A percentile compares a stretch with the other conserved stretches of the same genome.
Evolutionary conservation across 1,140 invertebrate genomes (phyloP).

Genomic region (Bicyclus anynana): DNA sequence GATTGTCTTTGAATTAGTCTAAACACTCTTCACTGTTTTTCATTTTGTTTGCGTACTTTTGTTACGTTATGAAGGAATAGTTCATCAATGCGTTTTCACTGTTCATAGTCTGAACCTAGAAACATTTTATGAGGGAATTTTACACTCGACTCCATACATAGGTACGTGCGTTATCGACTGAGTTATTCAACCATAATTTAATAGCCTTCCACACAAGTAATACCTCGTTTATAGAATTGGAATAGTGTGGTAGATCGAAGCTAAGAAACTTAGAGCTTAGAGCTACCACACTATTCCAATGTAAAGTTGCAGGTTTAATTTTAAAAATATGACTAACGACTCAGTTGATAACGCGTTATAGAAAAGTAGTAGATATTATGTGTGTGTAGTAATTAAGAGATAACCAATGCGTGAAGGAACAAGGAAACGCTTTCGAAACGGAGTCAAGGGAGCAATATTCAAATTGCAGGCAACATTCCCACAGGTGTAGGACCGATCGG

Average conservation of each 20-base stretch:
- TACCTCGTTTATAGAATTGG: no score
- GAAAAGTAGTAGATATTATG: no score
- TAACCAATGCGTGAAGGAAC: slow-evolving; percentile 38
- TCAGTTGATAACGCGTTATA: no score
- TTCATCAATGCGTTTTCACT: slow-evolving; percentile 41
- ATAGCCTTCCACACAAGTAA: no score
- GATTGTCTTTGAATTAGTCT: slow-evolving; percentile 41
- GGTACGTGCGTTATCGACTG: no score
- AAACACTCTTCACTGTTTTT: slow-evolving; percentile 76
- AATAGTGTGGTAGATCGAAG: no score
- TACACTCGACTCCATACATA: slow-evolving; percentile 38
- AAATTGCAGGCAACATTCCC: slow-evolving; percentile 59
- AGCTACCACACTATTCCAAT: no score
- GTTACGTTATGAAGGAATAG: slow-evolving; percentile 56
- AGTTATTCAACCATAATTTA: no score
- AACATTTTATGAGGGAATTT: slow-evolving; percentile 30
- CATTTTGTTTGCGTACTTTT: slow-evolving; percentile 56
- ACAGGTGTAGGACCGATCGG: slow-evolving; percentile 66
- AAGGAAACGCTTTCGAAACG: slow-evolving; percentile 32
- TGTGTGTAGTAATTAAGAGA: slow-evolving; percentile 32
- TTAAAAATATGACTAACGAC: no score
- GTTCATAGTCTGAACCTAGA: slow-evolving; percentile 44
- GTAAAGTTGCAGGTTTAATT: no score
- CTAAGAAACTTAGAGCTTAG: no score
- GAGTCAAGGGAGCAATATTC: slow-evolving; percentile 37